Evolutionary conservation across 2,113 vertebrate species (phyloP).

Genomic region (Passer montanus): DNA sequence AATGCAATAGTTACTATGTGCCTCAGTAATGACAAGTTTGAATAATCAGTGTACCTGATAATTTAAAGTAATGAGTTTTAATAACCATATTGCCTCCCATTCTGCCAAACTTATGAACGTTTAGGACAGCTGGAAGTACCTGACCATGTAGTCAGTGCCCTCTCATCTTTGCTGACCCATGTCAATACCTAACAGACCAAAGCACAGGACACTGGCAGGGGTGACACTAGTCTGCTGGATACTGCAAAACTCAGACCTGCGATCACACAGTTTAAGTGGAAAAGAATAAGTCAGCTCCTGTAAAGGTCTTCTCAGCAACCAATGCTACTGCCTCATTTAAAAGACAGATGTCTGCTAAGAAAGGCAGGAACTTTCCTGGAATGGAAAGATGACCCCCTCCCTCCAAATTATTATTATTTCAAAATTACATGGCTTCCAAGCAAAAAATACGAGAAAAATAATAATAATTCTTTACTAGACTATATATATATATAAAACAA

Average conservation of each 20-base stretch:
- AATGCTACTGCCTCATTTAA: background rate
- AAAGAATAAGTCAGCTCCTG: slow-evolving; percentile 47
- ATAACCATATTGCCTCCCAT: background rate
- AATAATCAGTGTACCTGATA: background rate
- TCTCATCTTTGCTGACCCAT: slow-evolving; percentile 62
- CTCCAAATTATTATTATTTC: background rate
- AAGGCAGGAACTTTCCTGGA: background rate
- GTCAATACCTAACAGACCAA: slow-evolving; percentile 16
- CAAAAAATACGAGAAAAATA: background rate
- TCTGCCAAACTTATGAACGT: slow-evolving; percentile 34
- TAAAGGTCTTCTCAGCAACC: slow-evolving; percentile 39
- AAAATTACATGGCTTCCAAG: background rate
- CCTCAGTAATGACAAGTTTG: background rate
- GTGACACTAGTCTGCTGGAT: background rate
- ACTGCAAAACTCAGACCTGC: background rate
- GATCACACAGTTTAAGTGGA: background rate
- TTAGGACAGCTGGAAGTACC: slow-evolving; percentile 72
- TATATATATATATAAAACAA: background rate
- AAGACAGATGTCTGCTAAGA: background rate
- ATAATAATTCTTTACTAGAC: background rate
- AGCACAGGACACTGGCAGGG: background rate
- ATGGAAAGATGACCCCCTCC: background rate
- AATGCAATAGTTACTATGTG: background rate
- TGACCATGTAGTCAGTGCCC: slow-evolving; percentile 36
- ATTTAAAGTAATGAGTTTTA: background rate